Conservation (phyloP, 2,888 invertebrate species). For the Uloborus plumipes region DNA sequence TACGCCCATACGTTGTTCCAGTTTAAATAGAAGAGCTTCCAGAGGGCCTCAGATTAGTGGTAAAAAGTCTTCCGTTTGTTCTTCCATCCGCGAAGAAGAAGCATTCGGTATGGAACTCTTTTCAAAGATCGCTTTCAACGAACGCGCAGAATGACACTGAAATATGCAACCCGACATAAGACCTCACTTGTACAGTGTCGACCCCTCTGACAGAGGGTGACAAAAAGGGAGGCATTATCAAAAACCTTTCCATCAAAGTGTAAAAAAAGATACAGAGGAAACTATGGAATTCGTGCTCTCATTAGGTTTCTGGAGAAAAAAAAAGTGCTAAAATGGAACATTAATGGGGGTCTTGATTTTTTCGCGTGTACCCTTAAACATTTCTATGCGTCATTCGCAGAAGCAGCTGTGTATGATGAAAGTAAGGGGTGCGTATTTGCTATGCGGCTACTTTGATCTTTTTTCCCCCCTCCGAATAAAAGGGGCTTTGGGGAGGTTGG, state of each 20-base stretch:
- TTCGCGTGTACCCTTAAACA: not conserved
- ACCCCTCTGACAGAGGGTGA: conserved; percentile 14
- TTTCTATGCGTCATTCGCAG: conserved; percentile 19
- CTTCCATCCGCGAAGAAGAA: not conserved
- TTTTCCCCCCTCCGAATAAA: not conserved
- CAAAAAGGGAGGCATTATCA: conserved; percentile 41
- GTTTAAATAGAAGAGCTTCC: no score
- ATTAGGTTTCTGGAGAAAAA: conserved; percentile 32
- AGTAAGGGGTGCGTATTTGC: conserved; percentile 10
- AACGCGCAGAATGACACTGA: conserved; percentile 9
- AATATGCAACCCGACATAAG: conserved; percentile 11
- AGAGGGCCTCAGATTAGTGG: no score
- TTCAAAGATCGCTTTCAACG: conserved; percentile 3
- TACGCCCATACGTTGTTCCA: no score
- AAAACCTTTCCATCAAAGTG: conserved; percentile 16
- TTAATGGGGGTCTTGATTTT: conserved; percentile 27
- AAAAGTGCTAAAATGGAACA: conserved; percentile 48
- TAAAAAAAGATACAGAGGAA: conserved; percentile 5
- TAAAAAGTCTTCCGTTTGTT: not conserved
- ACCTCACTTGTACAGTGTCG: not conserved
- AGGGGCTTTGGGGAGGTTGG: not conserved
- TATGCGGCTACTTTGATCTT: conserved; percentile 36
- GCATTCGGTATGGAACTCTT: no score
- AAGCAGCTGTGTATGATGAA: conserved; percentile 17
- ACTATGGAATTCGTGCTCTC: conserved; percentile 32